Base-by-base conservation (phyloP, 2,113 vertebrate genomes). In the Cyprinodon variegatus region DNA sequence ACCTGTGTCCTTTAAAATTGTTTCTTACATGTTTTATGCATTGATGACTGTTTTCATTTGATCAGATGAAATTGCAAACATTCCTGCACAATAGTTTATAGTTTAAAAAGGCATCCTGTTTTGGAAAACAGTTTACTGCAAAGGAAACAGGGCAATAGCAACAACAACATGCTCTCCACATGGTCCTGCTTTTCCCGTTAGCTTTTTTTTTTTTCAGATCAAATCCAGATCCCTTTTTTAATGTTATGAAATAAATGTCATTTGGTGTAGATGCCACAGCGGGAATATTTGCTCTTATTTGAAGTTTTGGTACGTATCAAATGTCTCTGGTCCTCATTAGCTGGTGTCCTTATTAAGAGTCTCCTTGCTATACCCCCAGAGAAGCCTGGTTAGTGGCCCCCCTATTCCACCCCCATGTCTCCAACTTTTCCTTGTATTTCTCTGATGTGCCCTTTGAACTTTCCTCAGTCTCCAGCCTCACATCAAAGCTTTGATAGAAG, bases 101-200 rank as follows among this genome's bases (percentile, higher is more conserved):
- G 82, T 90, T 91, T 91, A 78, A 91, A 87, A 89, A 90, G 89
- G 84, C 87, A 91, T 93, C 91, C 91, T 94, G 93, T 91, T 93
- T 91, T 90, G 86, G 91, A 83, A 89, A 86, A 84, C 72, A 61
- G 17, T 77, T 72, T 67, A 66, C 76, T 83, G 70, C 75, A 84
- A 82, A 87, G 80, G 79, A 91, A 91, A 86, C 75, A 57, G 45
- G 57, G 20, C 48, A 11, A 67, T 79, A 68, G 81, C 86, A 88
- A 90, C 85, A 88, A 86, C 83, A 87, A 89, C 82, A 82, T 59
- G 3, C 45, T 45, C 37, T 40, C 84, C 82, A 82, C 78, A 78
- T 53, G 80, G 72, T 65, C 60, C 66, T 46, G 76, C 70, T 79
- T 84, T 74, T 80, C 72, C 68, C 43, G 61, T 83, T 82, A 76